These are phyloP conservation scores for Diadumene lineata DNA, from an alignment of 92 coral and sea anemone species.

Conservation along the genomic window DNA sequence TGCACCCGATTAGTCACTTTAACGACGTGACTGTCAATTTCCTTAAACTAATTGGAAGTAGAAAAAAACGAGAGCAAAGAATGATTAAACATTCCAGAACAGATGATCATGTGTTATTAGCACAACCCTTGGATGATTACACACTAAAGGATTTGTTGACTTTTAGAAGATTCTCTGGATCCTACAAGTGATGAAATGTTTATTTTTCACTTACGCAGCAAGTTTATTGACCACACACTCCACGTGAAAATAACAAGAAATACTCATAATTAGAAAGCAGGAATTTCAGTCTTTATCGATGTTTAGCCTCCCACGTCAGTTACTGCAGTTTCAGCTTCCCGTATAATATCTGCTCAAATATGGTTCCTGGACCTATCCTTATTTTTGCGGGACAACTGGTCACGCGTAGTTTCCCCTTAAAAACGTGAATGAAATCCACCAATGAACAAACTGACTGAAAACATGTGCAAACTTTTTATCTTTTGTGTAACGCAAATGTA, in stretches of 20 bases:
- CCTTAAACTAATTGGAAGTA: slow-evolving; percentile 1
- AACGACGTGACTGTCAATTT: slow-evolving; percentile 1
- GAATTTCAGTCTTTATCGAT: slow-evolving; percentile 4
- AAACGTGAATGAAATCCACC: too few relatives aligned
- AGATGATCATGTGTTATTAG: background rate
- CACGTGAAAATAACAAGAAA: background rate
- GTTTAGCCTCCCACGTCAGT: background rate
- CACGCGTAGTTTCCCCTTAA: too few relatives aligned
- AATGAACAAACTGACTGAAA: too few relatives aligned
- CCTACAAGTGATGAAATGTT: background rate
- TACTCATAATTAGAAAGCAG: background rate
- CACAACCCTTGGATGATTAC: background rate
- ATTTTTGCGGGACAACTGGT: background rate
- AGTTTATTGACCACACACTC: background rate
- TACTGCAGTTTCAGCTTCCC: background rate
- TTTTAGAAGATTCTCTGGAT: background rate
- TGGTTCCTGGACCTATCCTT: background rate
- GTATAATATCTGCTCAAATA: background rate
- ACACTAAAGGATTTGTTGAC: background rate
- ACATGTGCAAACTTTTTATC: too few relatives aligned
- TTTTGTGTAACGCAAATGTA: too few relatives aligned
- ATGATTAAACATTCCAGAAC: background rate
- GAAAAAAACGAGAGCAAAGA: background rate
- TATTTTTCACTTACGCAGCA: background rate
- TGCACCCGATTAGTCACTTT: background rate